Percentiles rank a stretch among this genome's conserved stretches.
Evolutionary conservation across 2,113 vertebrate species (phyloP).

Genomic region (Dasyornis broadbenti): DNA sequence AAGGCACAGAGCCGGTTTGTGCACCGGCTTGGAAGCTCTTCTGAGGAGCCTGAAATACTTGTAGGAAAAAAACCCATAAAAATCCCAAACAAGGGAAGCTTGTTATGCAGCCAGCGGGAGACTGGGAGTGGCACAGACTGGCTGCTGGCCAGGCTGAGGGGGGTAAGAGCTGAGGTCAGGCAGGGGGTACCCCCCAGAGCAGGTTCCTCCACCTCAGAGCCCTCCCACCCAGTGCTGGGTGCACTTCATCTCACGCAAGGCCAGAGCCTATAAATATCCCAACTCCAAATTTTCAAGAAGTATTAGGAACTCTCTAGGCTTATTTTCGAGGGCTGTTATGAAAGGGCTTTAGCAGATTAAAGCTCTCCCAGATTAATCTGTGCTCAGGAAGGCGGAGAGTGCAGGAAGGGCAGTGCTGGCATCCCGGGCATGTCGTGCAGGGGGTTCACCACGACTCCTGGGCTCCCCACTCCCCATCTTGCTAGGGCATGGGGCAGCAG

Average conservation of each 20-base stretch:
- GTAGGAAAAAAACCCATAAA: not conserved
- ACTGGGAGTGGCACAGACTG: not conserved
- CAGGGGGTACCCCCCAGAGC: not conserved
- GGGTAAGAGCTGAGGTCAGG: not conserved
- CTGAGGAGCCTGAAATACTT: not conserved
- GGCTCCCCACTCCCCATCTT: not conserved
- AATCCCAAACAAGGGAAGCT: not conserved
- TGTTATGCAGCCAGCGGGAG: not conserved
- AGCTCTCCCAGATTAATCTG: conserved; percentile 2
- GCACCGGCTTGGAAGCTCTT: not conserved
- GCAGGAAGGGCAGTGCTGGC: not conserved
- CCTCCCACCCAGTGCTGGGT: accelerated
- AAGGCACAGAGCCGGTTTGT: conserved; percentile 43
- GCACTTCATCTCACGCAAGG: not conserved
- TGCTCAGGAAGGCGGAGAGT: not conserved
- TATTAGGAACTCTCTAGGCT: conserved; percentile 54
- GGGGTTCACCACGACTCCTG: not conserved
- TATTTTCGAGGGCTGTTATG: conserved; percentile 53
- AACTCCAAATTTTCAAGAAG: conserved; percentile 20
- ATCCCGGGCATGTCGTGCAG: accelerated
- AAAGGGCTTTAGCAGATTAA: conserved; percentile 62
- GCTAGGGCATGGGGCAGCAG: no score
- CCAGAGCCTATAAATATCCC: conserved; percentile 42
- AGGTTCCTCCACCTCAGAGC: not conserved
- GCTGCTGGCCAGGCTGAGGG: not conserved